Base-by-base conservation (phyloP, 2,888 invertebrate genomes). In the Nomada hirtipes region DNA sequence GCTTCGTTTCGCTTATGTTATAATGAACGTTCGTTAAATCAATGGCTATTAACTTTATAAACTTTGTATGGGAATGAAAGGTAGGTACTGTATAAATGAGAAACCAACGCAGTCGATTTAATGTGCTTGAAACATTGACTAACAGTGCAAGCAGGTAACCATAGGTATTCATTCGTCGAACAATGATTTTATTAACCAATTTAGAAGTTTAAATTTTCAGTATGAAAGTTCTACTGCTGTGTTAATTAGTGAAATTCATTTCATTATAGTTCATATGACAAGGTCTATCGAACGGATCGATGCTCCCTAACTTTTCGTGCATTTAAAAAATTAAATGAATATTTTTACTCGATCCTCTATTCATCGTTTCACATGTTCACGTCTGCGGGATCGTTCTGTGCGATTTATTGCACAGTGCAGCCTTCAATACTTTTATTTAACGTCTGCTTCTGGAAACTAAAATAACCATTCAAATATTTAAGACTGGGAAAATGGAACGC, bases 201-300 rank as follows among this genome's bases (percentile, higher is more conserved):
- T 15, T 7, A 11, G 15, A 18, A 52, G 36, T 57, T 70, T 63
- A 63, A 47, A 64, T 36, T 70, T 57, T 55, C 18, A 44, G 44
- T 53, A 61, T 47, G 9, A 13, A 61, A 61, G 18, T 61, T 29
- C 15, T 0, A 36, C 20, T 26, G 11, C 0, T 3, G 9, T 47
- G 18, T 53, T 55, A 63, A 63, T 71, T 71, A 63, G 61, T 42
- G 53, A 47, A 69, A 44, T 20, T 44, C 61, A 2, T 13, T 7
- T 60, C 4, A 23, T 11, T 9, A 2, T 18, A 26, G 26, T n/a
- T 23, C 11, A 13, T 42, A 29, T 20, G n/a, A 1, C 44, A 9
- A 18, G 23, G 18, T 55, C 26, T 9, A 42, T 73, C 42, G 9
- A 52, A 23, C 13, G 26, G 4, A 15, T 11, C 26, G n/a, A 42